A percentile compares a stretch with the other conserved stretches of the same genome.
These are phyloP conservation scores for Alectoris magna DNA, from an alignment of 2,797 vertebrate species.

Conservation along the genomic window DNA sequence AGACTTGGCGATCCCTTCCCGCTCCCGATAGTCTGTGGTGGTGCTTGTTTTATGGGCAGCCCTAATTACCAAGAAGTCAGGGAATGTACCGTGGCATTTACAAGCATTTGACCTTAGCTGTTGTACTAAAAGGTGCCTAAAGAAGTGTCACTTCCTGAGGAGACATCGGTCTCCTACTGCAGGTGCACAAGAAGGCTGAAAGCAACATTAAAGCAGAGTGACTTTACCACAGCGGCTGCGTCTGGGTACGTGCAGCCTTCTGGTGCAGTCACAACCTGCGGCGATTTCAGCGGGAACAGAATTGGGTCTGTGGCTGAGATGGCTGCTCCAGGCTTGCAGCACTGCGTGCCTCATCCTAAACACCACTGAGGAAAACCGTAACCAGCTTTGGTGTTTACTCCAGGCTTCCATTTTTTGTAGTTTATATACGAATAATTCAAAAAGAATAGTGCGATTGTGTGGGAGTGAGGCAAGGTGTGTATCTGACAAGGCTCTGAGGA, in stretches of 20 bases:
- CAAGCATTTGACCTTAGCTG: fast-evolving
- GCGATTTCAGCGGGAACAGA: neutral
- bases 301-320: neutral
- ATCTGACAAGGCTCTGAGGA: neutral
- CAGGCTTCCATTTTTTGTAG: neutral
- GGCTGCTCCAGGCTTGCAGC: too few species aligned
- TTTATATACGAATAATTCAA: neutral
- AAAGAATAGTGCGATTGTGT: neutral
- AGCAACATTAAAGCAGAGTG: neutral
- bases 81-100: fast-evolving
- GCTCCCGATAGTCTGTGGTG: neutral
- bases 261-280: too few species aligned
- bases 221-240: neutral
- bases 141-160: fast-evolving
- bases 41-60: neutral
- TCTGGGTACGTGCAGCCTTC: neutral
- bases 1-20: neutral
- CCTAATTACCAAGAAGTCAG: neutral
- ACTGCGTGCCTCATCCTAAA: neutral
- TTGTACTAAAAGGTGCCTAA: fast-evolving
- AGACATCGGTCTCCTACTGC: neutral
- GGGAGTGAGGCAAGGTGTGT: neutral
- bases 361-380: neutral
- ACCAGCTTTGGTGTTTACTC: neutral
- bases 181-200: neutral